Percentiles rank a stretch among this genome's conserved stretches.
These are phyloP conservation scores for Microdon myrmicae DNA, from an alignment of 2,888 invertebrate genomes.

Conservation along the genomic window DNA sequence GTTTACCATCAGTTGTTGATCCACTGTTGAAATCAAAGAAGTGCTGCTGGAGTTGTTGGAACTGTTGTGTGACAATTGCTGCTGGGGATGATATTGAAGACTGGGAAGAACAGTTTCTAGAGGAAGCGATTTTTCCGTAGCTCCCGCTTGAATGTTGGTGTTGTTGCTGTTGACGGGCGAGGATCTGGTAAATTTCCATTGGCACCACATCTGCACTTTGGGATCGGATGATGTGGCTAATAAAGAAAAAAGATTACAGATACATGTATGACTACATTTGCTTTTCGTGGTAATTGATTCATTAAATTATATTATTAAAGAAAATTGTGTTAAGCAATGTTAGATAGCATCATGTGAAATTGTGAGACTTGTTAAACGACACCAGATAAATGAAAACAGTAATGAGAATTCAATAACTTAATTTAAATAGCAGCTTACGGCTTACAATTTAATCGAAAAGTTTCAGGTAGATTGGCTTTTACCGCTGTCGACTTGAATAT, in stretches of 20 bases:
- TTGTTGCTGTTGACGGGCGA: slow-evolving; percentile 54
- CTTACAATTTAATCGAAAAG: slow-evolving; percentile 35
- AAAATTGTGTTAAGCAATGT: slow-evolving; percentile 13
- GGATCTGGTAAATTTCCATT: slow-evolving; percentile 58
- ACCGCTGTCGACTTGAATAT: slow-evolving; percentile 35
- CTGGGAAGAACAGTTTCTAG: slow-evolving; percentile 58
- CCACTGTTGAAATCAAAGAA: slow-evolving; percentile 45
- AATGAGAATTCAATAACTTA: slow-evolving; percentile 34
- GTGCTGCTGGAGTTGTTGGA: slow-evolving; percentile 51
- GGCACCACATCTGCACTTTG: slow-evolving; percentile 62
- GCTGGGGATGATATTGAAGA: slow-evolving; percentile 57
- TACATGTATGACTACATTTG: neutral
- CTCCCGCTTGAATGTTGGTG: slow-evolving; percentile 21
- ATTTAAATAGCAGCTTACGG: slow-evolving; percentile 43
- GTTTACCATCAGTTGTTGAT: slow-evolving; percentile 29
- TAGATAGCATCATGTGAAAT: slow-evolving; percentile 12
- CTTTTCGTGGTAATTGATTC: neutral
- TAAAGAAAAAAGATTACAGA: slow-evolving; percentile 23
- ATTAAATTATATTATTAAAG: slow-evolving; percentile 1
- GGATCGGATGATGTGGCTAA: slow-evolving; percentile 60
- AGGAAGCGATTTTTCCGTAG: slow-evolving; percentile 56
- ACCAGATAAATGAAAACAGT: slow-evolving; percentile 17
- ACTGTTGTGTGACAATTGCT: slow-evolving; percentile 47
- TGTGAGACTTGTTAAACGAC: slow-evolving; percentile 27
- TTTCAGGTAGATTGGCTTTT: slow-evolving; percentile 28